Conservation (phyloP, 2,797 vertebrate species). For the Cheirogaleus major region DNA sequence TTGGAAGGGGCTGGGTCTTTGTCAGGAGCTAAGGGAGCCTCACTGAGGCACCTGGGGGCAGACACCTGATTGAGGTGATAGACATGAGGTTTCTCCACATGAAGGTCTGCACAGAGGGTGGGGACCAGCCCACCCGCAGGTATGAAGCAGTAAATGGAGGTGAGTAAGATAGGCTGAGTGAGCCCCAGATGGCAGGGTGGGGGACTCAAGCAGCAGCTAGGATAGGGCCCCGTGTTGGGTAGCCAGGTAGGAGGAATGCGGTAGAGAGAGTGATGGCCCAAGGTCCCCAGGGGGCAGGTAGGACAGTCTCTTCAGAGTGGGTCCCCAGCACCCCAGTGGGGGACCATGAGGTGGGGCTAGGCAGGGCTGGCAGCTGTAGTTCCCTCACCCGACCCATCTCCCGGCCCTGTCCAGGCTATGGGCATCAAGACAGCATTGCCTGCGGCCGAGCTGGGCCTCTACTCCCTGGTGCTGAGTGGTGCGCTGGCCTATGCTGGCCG, state of each 20-base stretch:
- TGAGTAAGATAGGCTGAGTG: neutral
- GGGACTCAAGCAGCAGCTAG: too few relatives aligned
- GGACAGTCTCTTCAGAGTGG: neutral
- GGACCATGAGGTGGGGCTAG: neutral
- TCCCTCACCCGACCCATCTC: conserved; percentile 47
- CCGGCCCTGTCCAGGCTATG: conserved; percentile 85
- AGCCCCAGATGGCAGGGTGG: neutral
- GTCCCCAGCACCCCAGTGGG: neutral
- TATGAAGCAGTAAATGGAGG: neutral
- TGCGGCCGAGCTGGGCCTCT: conserved; percentile 94
- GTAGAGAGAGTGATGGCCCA: neutral
- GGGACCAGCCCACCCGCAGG: neutral
- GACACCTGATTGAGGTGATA: neutral
- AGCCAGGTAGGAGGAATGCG: neutral
- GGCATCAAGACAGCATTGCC: conserved; percentile 94
- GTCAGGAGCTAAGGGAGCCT: neutral
- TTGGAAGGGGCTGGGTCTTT: neutral
- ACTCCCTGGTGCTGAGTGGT: conserved; percentile 90
- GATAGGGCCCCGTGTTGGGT: too few relatives aligned
- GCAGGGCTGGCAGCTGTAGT: neutral
- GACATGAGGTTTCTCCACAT: neutral
- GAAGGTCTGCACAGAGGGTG: neutral
- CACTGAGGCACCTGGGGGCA: neutral
- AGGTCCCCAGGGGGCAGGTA: neutral
- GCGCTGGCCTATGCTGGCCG: conserved; percentile 92